These are phyloP conservation scores for Ochotona princeps DNA, from an alignment of 2,113 vertebrate species.

Conservation along the genomic window DNA sequence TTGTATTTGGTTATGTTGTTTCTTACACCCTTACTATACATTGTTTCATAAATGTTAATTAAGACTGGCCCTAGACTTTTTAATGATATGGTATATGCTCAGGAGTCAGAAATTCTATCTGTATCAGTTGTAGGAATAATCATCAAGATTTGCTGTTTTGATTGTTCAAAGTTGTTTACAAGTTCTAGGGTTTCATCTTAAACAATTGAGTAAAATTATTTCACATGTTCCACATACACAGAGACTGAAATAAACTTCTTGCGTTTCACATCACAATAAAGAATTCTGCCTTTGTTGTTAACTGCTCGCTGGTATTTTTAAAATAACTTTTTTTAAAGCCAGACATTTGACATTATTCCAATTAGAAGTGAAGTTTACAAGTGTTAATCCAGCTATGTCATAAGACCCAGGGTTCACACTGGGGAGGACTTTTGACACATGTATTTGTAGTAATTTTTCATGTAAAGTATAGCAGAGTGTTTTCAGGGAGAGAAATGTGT, in stretches of 20 bases:
- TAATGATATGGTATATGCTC: neutral
- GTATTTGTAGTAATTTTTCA: constrained; percentile 79
- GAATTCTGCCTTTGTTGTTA: constrained; percentile 65
- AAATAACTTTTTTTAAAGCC: constrained; percentile 16
- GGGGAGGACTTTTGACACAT: constrained; percentile 75
- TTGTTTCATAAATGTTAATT: neutral
- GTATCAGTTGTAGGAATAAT: neutral
- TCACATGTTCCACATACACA: constrained; percentile 32
- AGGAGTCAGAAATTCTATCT: constrained; percentile 18
- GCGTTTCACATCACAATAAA: constrained; percentile 40
- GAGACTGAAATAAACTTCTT: constrained; percentile 34
- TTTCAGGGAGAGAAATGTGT: constrained; percentile 71
- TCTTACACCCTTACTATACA: neutral
- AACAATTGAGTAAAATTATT: constrained; percentile 46
- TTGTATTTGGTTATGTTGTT: neutral
- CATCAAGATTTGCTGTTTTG: constrained; percentile 20
- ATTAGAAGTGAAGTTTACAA: constrained; percentile 81
- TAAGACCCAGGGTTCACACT: constrained; percentile 62
- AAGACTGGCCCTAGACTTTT: neutral
- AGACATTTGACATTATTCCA: constrained; percentile 77
- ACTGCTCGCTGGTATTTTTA: constrained; percentile 57
- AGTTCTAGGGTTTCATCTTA: constrained; percentile 32
- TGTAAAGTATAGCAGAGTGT: constrained; percentile 75
- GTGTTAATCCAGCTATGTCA: constrained; percentile 78
- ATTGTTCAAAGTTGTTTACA: constrained; percentile 40